Conservation (phyloP, 2,113 vertebrate genomes). For the Heteronetta atricapilla region DNA sequence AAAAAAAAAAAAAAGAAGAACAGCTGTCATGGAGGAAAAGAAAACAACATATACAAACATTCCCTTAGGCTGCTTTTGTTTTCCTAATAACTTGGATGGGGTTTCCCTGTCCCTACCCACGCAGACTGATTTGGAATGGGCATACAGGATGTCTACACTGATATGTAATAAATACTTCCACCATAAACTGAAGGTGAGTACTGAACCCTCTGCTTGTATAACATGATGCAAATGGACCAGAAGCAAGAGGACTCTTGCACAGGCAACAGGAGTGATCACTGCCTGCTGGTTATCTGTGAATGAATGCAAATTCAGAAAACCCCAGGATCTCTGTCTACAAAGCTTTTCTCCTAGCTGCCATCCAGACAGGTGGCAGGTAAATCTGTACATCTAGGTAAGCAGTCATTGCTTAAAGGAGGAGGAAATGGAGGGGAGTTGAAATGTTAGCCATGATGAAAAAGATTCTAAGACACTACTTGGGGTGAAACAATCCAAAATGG, state of each 20-base stretch:
- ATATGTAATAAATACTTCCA: not conserved
- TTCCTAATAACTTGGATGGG: constrained; percentile 5
- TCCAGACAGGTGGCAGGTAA: not conserved
- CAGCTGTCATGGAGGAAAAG: constrained; percentile 30
- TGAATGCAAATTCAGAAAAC: not conserved
- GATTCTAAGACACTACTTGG: not conserved
- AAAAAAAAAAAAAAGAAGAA: not conserved
- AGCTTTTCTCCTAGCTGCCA: not conserved
- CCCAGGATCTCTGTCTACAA: not conserved
- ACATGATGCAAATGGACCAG: not conserved
- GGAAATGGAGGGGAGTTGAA: not conserved
- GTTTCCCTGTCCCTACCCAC: not conserved
- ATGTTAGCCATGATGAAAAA: not conserved
- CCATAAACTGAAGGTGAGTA: accelerated
- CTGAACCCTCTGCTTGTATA: not conserved
- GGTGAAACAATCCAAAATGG: not conserved
- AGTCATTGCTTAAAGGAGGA: not conserved
- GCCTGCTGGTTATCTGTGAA: not conserved
- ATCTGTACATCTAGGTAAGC: not conserved
- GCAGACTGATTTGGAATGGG: not conserved
- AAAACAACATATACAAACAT: constrained; percentile 21
- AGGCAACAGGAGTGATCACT: not conserved
- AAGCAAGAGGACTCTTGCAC: not conserved
- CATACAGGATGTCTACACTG: not conserved
- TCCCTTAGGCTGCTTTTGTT: constrained; percentile 27